A percentile compares a stretch with the other conserved stretches of the same genome.
Conservation (phyloP, 2,797 vertebrate species). For the Knipowitschia caucasica region DNA sequence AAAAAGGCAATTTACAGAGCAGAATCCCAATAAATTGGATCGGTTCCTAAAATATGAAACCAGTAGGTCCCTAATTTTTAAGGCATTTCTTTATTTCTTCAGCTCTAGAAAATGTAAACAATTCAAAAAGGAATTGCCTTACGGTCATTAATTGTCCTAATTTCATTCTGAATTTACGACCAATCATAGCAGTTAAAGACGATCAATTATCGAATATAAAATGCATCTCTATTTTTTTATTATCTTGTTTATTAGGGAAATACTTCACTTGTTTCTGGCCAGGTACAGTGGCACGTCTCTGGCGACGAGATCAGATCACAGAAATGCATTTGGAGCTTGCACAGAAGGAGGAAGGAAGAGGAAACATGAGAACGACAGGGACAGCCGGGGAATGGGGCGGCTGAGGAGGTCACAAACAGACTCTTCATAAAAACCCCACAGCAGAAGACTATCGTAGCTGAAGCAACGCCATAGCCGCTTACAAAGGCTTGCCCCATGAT, state of each 20-base stretch:
- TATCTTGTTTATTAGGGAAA: slow-evolving; percentile 16
- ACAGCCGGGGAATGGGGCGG: slow-evolving; percentile 14
- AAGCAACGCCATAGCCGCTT: slow-evolving; percentile 17
- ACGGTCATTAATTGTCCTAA: too few relatives aligned
- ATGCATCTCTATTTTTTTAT: too few relatives aligned
- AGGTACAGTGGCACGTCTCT: slow-evolving; percentile 31
- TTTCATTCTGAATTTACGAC: too few relatives aligned
- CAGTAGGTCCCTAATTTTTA: too few relatives aligned
- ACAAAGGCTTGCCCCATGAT: slow-evolving; percentile 22
- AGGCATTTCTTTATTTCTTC: too few relatives aligned
- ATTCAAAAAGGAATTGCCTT: too few relatives aligned
- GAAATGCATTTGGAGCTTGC: slow-evolving; percentile 13
- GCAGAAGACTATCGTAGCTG: slow-evolving; percentile 10
- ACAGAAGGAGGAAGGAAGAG: slow-evolving; percentile 12
- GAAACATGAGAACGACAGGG: slow-evolving; percentile 18
- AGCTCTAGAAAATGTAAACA: too few relatives aligned
- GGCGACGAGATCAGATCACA: slow-evolving; percentile 35
- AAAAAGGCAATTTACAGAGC: too few relatives aligned
- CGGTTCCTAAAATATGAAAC: too few relatives aligned
- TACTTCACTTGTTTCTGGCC: slow-evolving; percentile 13
- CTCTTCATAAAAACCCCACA: slow-evolving; percentile 11
- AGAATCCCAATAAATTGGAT: too few relatives aligned
- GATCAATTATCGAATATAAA: too few relatives aligned
- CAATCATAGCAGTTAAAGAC: too few relatives aligned
- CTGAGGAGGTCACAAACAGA: slow-evolving; percentile 4